These are phyloP conservation scores for Danionella cerebrum DNA, from an alignment of 2,113 vertebrate species.

Conservation along the genomic window DNA sequence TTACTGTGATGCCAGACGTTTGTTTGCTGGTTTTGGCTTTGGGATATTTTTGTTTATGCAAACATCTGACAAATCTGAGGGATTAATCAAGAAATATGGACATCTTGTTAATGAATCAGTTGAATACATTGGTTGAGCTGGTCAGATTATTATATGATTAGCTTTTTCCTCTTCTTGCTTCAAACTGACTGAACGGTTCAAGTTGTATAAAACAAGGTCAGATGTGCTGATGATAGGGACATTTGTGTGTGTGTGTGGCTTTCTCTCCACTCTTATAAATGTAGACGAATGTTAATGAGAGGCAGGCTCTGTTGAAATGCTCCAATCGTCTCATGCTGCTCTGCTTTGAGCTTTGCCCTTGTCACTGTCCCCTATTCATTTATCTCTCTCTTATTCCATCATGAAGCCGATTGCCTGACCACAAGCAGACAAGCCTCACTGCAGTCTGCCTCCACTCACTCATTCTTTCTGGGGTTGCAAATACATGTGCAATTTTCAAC, in stretches of 20 bases:
- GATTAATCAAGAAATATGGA: constrained; percentile 43
- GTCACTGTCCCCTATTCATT: constrained; percentile 15
- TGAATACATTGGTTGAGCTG: constrained; percentile 37
- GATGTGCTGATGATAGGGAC: constrained; percentile 9
- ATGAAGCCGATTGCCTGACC: constrained; percentile 6
- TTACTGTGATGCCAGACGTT: constrained; percentile 19
- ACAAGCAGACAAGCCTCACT: background rate
- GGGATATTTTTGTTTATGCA: constrained; percentile 35
- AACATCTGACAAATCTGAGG: constrained; percentile 43
- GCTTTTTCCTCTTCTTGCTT: background rate
- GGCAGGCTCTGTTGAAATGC: constrained; percentile 23
- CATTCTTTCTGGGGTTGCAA: background rate
- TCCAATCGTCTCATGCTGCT: constrained; percentile 24
- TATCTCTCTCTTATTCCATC: constrained; percentile 11
- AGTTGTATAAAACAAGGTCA: constrained; percentile 48
- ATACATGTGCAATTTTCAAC: background rate
- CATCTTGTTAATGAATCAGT: constrained; percentile 42
- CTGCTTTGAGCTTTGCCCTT: constrained; percentile 18
- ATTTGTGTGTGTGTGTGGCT: constrained; percentile 39
- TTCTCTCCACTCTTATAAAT: background rate
- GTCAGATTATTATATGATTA: constrained; percentile 37
- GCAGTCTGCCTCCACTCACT: background rate
- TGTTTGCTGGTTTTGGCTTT: background rate
- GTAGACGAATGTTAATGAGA: constrained; percentile 44
- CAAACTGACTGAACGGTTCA: background rate